Evolutionary conservation across 2,888 invertebrate species (phyloP), one percentile per base, ranked within the genome.

Genomic region (Phymatocera aterrima): DNA sequence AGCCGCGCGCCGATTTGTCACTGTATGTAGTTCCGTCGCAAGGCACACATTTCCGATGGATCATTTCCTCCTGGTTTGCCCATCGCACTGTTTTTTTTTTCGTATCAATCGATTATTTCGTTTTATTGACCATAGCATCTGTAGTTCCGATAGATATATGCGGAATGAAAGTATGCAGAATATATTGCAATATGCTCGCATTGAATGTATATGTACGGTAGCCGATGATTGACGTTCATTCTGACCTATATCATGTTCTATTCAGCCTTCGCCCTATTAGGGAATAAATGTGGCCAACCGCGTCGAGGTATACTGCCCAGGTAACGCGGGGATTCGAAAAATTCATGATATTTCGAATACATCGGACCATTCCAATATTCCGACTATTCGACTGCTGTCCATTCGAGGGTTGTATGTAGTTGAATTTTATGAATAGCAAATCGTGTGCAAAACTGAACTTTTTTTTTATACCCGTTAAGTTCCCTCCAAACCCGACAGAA

Each of bases 241-340:
- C 57, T 57, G 57, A 57, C 57, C 57, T 57, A 57, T 57, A 57
- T 57, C 28, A 57, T 57, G 24, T 28, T 28, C 28, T 28, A 57
- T 57, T 57, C 21, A 57, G 21, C 21, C 2, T 21, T 18, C 54
- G 18, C 54, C 3, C 24, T 8, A 18, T 54, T 10, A n/a, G 5
- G 10, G 24, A 54, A n/a, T n/a, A n/a, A 10, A 54, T 10, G 54
- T 54, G 21, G 54, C 28, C 28, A 15, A n/a, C n/a, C n/a, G n/a
- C n/a, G n/a, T 28, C 40, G 40, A 10, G 21, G 21, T 10, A 57
- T 28, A n/a, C n/a, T n/a, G n/a, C n/a, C 12, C 57, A 57, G 57
- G 57, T 15, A 57, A 37, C 3, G n/a, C 2, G 8, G 21, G 24
- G 15, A 68, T 15, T 68, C 6, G 12, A 46, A n/a, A n/a, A 68